A percentile compares a stretch with the other conserved stretches of the same genome.
These are phyloP conservation scores for Oryzias melastigma DNA, from an alignment of 2,113 vertebrate genomes.

Conservation along the genomic window DNA sequence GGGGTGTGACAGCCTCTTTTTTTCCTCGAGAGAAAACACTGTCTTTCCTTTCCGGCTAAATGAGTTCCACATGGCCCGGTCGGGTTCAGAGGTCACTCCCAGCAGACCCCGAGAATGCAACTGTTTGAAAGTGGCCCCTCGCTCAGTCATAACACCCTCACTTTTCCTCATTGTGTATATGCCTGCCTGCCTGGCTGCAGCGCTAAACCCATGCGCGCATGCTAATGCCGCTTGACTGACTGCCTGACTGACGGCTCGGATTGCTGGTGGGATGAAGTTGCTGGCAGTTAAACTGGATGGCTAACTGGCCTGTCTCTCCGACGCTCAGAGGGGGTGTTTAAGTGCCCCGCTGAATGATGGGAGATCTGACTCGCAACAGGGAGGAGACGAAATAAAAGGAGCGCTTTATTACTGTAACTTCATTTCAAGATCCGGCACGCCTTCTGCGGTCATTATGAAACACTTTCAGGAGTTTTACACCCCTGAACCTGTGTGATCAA, in stretches of 20 bases:
- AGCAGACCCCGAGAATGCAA: constrained; percentile 53
- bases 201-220: constrained; percentile 31
- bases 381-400: constrained; percentile 26
- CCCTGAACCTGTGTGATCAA: too few species aligned
- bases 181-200: constrained; percentile 33
- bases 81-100: constrained; percentile 64
- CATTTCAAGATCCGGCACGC: constrained; percentile 11
- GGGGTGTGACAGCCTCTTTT: background rate
- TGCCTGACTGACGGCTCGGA: constrained; percentile 38
- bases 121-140: constrained; percentile 52
- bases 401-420: constrained; percentile 23
- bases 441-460: background rate
- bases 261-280: constrained; percentile 46
- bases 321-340: constrained; percentile 50
- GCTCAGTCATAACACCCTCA: constrained; percentile 37
- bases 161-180: background rate
- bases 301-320: constrained; percentile 52
- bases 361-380: constrained; percentile 22
- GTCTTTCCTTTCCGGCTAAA: constrained; percentile 54
- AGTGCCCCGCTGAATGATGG: constrained; percentile 48
- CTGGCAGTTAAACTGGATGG: constrained; percentile 47
- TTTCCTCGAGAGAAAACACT: constrained; percentile 47
- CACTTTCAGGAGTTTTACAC: too few species aligned
- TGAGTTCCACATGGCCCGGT: constrained; percentile 66
- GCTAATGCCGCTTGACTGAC: constrained; percentile 49